Base-by-base conservation (phyloP, 2,888 invertebrate species). In the Microctonus brassicae region DNA sequence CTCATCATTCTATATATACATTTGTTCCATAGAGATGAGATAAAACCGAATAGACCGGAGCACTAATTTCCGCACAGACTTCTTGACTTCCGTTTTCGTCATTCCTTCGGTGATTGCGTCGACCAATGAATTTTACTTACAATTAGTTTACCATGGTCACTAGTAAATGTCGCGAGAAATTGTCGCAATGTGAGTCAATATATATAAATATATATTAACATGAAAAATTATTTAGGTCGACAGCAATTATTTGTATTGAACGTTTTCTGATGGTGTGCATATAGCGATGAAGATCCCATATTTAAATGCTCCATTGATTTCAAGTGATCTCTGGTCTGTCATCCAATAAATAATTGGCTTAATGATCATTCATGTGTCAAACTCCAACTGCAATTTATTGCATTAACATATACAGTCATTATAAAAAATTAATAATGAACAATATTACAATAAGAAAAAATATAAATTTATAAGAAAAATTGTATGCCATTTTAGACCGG, bases 51-150 rank as follows among this genome's bases (percentile, higher is more conserved):
- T 69, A 72, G 47, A 71, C 74, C 78, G 80, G 76, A 76, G 78
- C 78, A 81, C 82, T 85, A 82, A 85, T 85, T 85, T 85, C 85
- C 85, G 85, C 78, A 77, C 78, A 75, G 76, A 74, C 78, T 81
- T 82, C 81, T 78, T 78, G 76, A 76, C 77, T 76, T 76, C 78
- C 77, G 79, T 72, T 75, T 64, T 72, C 60, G 39, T 26, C 39
- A 57, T 64, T 61, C 22, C 70, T 58, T 63, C 72, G 71, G 74
- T 78, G 76, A 79, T 76, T 76, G 69, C 71, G 73, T 71, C 67
- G 66, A 69, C 76, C 72, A 53, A 67, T 72, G 69, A 42, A 36
- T n/a, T n/a, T n/a, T n/a, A n/a, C n/a, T 65, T 68, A 36, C 57
- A 58, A 52, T 33, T 47, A n/a, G 20, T 55, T 66, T 52, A 52